Conservation (phyloP, 2,113 vertebrate genomes). For the Sturnira hondurensis region DNA sequence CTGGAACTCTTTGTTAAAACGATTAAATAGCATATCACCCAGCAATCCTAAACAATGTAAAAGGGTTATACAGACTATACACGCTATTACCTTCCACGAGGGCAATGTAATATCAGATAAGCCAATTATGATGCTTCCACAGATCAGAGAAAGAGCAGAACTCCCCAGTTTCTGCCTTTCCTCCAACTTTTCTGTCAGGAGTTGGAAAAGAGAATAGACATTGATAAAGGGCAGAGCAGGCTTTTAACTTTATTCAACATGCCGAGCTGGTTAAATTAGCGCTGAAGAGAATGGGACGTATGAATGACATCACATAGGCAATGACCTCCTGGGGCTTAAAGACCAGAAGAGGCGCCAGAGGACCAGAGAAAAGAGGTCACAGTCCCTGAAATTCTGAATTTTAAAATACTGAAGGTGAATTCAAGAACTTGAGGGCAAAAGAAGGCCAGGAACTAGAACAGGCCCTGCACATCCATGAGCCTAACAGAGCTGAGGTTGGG, state of each 20-base stretch:
- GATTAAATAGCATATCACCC: background rate
- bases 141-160: background rate
- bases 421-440: background rate
- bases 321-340: background rate
- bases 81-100: background rate
- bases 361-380: background rate
- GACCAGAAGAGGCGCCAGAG: background rate
- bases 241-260: background rate
- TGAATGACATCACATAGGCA: background rate
- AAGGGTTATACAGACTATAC: background rate
- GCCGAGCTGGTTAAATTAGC: background rate
- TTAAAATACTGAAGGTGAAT: background rate
- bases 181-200: background rate
- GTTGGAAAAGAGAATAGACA: background rate
- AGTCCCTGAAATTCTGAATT: background rate
- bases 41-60: background rate
- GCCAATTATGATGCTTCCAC: background rate
- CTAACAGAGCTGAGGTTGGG: background rate
- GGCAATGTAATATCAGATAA: background rate
- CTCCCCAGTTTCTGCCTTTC: background rate
- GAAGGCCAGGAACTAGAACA: background rate
- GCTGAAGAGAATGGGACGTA: background rate
- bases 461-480: background rate
- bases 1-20: background rate
- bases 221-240: background rate